Base-by-base conservation (phyloP, 2,888 invertebrate genomes). In the Volucella bombylans region DNA sequence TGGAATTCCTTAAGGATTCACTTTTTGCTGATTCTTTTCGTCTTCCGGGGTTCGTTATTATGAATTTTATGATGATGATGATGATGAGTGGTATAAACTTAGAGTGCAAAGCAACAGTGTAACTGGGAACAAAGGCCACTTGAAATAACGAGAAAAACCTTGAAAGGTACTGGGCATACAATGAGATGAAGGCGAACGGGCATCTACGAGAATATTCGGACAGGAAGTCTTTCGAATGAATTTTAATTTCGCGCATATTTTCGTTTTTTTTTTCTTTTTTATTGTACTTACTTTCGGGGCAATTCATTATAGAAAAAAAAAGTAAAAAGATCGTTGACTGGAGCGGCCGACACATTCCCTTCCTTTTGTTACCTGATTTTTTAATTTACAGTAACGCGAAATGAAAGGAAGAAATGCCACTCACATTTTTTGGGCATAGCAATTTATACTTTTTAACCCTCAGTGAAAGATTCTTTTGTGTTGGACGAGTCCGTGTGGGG, bases 181-280 rank as follows among this genome's bases (percentile, higher is more conserved):
- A 85, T 65, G 65, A 74, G 57, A 62, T 55, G 49, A 54, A 50
- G 2, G 45, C 54, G 68, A 31, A 73, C 50, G 72, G 73, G 62
- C n/a, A 73, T 54, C n/a, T 23, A 47, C n/a, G 15, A 18, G 52
- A 67, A 77, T 83, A 68, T 73, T 85, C 65, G 71, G 76, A 62
- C 85, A 77, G 81, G 71, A 81, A 81, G 85, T 72, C 81, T 85
- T 81, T 81, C n/a, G 85, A 85, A 85, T 85, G 85, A 81, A 85
- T 85, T 85, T 85, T 85, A 85, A 85, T 85, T 85, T 85, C 57
- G 85, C 71, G 85, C 81, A 85, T 81, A 85, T 85, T 85, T 85
- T 39, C 50, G 55, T n/a, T n/a, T n/a, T n/a, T n/a, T 38, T 85
- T 41, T 50, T n/a, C 11, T 59, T 81, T 55, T 23, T 47, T 41